Percentiles rank a stretch among this genome's conserved stretches.
These are phyloP conservation scores for Ormyrus pomaceus DNA, from an alignment of 2,888 invertebrate species.

Conservation along the genomic window DNA sequence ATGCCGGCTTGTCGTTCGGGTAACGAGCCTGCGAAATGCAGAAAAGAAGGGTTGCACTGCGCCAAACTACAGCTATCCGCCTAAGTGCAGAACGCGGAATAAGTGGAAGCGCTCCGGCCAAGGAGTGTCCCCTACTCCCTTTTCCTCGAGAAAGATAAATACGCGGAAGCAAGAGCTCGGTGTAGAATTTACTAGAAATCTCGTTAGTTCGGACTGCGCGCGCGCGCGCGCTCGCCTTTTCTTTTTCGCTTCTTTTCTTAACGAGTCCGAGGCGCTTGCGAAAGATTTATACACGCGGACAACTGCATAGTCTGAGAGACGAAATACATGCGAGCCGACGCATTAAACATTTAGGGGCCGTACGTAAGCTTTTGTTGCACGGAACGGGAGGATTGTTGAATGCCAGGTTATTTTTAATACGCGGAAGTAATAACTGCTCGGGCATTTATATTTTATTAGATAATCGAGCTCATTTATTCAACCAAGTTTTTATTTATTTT, in stretches of 20 bases:
- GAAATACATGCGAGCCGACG: constrained; percentile 6
- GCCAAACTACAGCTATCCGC: background rate
- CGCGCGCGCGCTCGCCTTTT: background rate
- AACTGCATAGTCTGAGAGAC: background rate
- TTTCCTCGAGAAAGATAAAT: constrained; percentile 38
- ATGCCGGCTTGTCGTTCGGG: constrained; percentile 13
- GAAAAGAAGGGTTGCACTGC: background rate
- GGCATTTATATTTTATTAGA: too few species aligned
- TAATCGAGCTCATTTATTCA: too few species aligned
- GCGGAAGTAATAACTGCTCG: too few species aligned
- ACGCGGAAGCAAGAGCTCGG: constrained; percentile 22
- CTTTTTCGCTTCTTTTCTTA: constrained; percentile 22
- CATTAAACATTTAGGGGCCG: constrained; percentile 23
- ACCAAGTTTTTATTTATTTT: too few species aligned
- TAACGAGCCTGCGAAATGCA: constrained; percentile 1
- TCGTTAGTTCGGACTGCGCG: constrained; percentile 23
- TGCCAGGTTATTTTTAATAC: background rate
- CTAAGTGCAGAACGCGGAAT: background rate
- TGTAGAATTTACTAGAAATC: constrained; percentile 50
- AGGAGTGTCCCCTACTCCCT: background rate
- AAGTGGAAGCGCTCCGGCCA: background rate
- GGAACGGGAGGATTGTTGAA: background rate
- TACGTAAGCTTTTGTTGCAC: background rate
- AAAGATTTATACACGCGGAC: constrained; percentile 13
- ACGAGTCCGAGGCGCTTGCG: constrained; percentile 24